Base-by-base conservation (phyloP, 2,888 invertebrate species). In the Furcula furcula region DNA sequence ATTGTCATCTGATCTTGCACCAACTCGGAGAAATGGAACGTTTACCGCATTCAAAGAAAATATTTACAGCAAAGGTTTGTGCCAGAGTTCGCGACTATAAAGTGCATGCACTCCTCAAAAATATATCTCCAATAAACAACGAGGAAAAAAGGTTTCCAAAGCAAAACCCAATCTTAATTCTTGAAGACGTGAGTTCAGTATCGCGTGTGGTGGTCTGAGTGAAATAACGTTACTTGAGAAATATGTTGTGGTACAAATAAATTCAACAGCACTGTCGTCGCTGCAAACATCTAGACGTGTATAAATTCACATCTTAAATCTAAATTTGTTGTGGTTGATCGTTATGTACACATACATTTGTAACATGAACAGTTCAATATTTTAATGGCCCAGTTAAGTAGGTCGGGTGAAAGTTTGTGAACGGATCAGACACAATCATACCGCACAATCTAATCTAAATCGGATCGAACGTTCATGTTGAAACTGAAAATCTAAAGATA, bases 91-190 rank as follows among this genome's bases (percentile, higher is more conserved):
- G 40, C 46, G 46, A 54, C 65, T 65, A 64, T 76, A 76, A 76
- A 77, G 67, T 70, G 72, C 69, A 66, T 57, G 60, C 63, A 58
- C 40, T 58, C 36, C 53, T 62, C 53, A 38, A 57, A 71, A 74
- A 77, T 75, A 76, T 76, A 78, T 78, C 64, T 69, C 46, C 73
- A 68, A 78, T 78, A 80, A 80, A 79, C 72, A 64, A 69, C 37
- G 29, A 19, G 22, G 34, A 36, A 36, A 39, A 22, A 45, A 36
- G 16, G 5, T 5, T 10, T 10, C 1, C 7, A 38, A 34, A 9
- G 4, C 32, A 3, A 53, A 61, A 58, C 45, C 44, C 32, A 30
- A 55, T 66, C 45, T 55, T 67, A 44, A 14, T 11, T 1, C 2
- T 13, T 5, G 6, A 7, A 2, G 1, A 0, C 13, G 55, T 66